These are phyloP conservation scores for Cherax destructor DNA, from an alignment of 1,140 invertebrate genomes.

Conservation along the genomic window DNA sequence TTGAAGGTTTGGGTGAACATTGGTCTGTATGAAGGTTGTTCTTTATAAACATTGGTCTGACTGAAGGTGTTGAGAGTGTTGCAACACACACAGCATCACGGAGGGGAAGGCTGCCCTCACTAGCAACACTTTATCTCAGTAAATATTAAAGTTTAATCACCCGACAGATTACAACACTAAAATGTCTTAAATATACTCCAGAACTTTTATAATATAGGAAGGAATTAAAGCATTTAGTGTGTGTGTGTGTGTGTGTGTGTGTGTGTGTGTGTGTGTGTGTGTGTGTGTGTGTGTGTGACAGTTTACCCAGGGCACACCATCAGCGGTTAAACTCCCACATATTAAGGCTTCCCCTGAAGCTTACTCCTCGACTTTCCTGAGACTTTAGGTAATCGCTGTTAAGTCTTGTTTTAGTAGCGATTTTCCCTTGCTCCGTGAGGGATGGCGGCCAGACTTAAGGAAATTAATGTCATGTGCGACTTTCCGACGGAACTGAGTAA, in stretches of 20 bases:
- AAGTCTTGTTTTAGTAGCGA: neutral
- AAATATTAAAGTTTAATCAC: neutral
- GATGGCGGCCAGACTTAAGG: neutral
- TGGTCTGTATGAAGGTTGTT: too few species aligned
- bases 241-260: slow-evolving; percentile 35
- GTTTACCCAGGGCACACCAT: neutral
- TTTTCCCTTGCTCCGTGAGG: neutral
- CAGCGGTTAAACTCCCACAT: neutral
- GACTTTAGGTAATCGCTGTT: neutral
- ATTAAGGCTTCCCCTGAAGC: neutral
- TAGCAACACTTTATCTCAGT: neutral
- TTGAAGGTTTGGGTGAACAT: too few species aligned
- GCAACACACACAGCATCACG: too few species aligned
- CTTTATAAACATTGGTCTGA: too few species aligned
- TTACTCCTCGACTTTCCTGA: neutral
- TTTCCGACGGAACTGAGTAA: neutral
- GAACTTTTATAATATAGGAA: neutral
- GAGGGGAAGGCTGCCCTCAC: neutral
- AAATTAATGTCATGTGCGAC: neutral
- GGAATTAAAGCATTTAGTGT: neutral
- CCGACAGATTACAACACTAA: neutral
- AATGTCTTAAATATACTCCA: neutral
- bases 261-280: slow-evolving; percentile 21
- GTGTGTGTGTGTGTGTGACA: slow-evolving; percentile 10
- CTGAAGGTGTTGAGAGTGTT: too few species aligned